phyloP scores from a whole-genome alignment of 2,113 vertebrate species.

The Dicentrarchus labrax region DNA sequence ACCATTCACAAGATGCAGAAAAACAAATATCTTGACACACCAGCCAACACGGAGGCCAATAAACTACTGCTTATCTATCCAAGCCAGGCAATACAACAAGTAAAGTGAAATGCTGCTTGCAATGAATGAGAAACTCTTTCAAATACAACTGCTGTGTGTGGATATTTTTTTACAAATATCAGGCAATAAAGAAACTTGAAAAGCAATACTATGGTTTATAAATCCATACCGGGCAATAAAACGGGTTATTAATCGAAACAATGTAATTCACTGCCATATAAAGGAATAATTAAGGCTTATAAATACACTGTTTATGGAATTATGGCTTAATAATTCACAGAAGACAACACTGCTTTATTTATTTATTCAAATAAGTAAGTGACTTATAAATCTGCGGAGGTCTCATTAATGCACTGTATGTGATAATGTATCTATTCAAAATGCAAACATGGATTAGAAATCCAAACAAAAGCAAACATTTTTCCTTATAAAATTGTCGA shows the following conservation, averaged over 20 bases:
- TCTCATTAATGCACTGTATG: background rate
- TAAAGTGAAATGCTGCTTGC: slow-evolving; percentile 7
- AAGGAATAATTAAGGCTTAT: slow-evolving; percentile 50
- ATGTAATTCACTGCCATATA: slow-evolving; percentile 19
- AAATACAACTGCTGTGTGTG: slow-evolving; percentile 31
- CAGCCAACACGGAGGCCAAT: background rate
- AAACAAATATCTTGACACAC: background rate
- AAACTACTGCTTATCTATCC: slow-evolving; percentile 36
- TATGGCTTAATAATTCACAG: background rate
- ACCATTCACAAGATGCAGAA: background rate
- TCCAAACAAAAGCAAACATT: slow-evolving; percentile 15
- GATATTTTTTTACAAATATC: slow-evolving; percentile 41
- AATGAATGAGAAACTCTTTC: slow-evolving; percentile 26
- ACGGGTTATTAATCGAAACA: slow-evolving; percentile 29
- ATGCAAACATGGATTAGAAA: slow-evolving; percentile 15
- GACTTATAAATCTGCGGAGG: slow-evolving; percentile 5
- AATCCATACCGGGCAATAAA: slow-evolving; percentile 18
- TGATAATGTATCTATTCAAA: background rate
- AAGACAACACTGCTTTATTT: background rate
- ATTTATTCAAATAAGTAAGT: slow-evolving; percentile 3
- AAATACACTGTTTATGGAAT: slow-evolving; percentile 37
- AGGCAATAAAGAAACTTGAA: slow-evolving; percentile 35
- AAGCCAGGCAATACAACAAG: slow-evolving; percentile 30
- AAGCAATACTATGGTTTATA: slow-evolving; percentile 25
- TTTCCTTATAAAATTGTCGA: background rate